Evolutionary conservation across 2,888 invertebrate genomes (phyloP).

Genomic region (Cephus nigrinus): DNA sequence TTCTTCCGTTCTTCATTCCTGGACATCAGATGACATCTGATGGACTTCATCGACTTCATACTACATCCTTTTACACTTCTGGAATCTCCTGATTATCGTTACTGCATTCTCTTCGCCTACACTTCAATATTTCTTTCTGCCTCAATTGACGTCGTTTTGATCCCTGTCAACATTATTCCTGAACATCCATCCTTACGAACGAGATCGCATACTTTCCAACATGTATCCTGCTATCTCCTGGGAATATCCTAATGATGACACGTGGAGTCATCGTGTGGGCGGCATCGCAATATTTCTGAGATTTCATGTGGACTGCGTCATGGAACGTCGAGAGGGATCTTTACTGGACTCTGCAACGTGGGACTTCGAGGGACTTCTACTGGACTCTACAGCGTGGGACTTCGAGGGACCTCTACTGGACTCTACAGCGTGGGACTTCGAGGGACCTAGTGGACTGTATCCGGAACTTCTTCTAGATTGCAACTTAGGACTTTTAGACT

Average conservation of each 20-base stretch:
- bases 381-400: conserved; percentile 6
- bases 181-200: background rate
- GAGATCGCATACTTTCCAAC: background rate
- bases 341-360: conserved; percentile 16
- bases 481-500: conserved; percentile 2
- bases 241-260: background rate
- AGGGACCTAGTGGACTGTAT: background rate
- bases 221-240: background rate
- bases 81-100: background rate
- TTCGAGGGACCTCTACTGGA: background rate
- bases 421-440: background rate
- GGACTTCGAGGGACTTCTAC: too few relatives aligned
- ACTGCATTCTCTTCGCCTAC: background rate
- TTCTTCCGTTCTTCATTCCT: background rate
- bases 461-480: conserved; percentile 9
- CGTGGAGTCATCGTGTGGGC: background rate
- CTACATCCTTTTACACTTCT: background rate
- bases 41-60: background rate
- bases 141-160: background rate
- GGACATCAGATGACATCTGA: background rate
- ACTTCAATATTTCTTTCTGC: background rate
- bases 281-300: background rate
- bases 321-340: conserved; percentile 16
- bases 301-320: background rate
- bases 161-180: background rate